phyloP scores from a whole-genome alignment of 2,113 vertebrate genomes.

The Chaetodon auriga region DNA sequence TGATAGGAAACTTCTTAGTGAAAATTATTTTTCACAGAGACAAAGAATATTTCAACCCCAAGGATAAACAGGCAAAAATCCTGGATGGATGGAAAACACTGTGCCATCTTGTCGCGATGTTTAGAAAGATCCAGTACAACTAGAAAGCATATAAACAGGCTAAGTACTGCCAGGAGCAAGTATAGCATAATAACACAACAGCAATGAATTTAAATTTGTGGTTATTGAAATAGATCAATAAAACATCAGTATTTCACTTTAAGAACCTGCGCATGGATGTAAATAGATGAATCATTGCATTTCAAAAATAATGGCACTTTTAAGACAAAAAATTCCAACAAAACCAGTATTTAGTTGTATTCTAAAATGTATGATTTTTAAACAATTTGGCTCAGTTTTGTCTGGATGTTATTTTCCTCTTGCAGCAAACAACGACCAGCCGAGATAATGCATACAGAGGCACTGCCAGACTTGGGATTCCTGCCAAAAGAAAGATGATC shows the following conservation, averaged over 20 bases:
- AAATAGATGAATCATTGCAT: background rate
- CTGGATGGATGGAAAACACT: background rate
- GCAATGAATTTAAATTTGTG: background rate
- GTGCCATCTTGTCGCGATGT: background rate
- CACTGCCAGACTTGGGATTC: slow-evolving; percentile 88
- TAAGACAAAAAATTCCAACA: background rate
- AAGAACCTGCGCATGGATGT: background rate
- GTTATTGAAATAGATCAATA: background rate
- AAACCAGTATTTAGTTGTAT: background rate
- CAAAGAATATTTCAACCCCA: background rate
- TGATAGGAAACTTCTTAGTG: no score
- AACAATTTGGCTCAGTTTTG: background rate
- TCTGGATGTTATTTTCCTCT: slow-evolving; percentile 32
- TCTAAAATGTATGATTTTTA: background rate
- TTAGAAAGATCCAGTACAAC: background rate
- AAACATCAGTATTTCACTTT: background rate
- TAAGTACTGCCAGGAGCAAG: background rate
- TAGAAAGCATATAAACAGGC: background rate
- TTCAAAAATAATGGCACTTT: background rate
- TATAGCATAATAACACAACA: background rate
- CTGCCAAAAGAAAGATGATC: slow-evolving; percentile 88
- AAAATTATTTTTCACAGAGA: background rate
- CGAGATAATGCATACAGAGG: slow-evolving; percentile 86
- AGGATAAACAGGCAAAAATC: background rate
- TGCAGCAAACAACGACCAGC: slow-evolving; percentile 73